A percentile compares a stretch with the other conserved stretches of the same genome.
Evolutionary conservation across 2,113 vertebrate species (phyloP).

Genomic region (Macquaria australasica): DNA sequence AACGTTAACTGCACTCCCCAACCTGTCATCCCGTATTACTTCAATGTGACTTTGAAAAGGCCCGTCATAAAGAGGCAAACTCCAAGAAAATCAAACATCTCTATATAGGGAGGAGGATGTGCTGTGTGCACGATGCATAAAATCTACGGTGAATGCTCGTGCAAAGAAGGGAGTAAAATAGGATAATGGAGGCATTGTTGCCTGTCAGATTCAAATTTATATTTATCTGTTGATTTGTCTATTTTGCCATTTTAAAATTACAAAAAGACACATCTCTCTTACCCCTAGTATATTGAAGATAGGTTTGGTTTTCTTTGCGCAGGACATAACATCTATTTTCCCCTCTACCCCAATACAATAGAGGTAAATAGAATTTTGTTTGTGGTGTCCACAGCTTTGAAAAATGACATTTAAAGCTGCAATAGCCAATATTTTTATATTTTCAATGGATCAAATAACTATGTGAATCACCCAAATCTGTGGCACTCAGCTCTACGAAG

Average conservation of each 20-base stretch:
- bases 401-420: background rate
- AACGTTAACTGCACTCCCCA: conserved; percentile 17
- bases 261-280: background rate
- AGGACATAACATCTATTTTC: background rate
- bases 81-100: conserved; percentile 30
- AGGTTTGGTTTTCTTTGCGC: background rate
- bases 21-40: conserved; percentile 57
- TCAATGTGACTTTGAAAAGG: conserved; percentile 56
- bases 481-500: background rate
- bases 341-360: background rate
- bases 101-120: conserved; percentile 15
- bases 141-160: background rate
- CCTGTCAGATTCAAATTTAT: conserved; percentile 13
- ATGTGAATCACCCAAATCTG: background rate
- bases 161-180: background rate
- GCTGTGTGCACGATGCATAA: conserved; percentile 12
- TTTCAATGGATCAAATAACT: background rate
- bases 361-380: background rate
- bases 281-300: background rate
- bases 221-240: background rate
- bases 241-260: background rate
- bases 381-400: background rate
- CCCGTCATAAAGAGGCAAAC: conserved; percentile 55
- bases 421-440: background rate
- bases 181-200: conserved; percentile 16